Evolutionary conservation across 2,113 vertebrate species (phyloP), one percentile per base, ranked within the genome.

Genomic region (Poicephalus gulielmi): DNA sequence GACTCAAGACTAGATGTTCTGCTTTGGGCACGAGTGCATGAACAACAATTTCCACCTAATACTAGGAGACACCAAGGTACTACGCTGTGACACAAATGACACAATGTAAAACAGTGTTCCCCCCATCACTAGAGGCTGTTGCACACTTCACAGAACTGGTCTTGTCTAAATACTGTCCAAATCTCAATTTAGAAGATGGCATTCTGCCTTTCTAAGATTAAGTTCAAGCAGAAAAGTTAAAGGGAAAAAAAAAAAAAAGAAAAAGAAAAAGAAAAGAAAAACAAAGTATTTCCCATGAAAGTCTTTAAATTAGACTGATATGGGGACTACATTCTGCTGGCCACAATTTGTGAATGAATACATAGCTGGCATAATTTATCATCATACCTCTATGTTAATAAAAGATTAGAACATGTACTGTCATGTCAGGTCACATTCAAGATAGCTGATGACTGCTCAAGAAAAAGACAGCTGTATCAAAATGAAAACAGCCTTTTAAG

Each of bases 201-300:
- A 81, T 81, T 83, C 80, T 94, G 60, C 47, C 81, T 93, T 88
- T 73, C 64, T 67, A 85, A 53, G 57, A 63, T 71, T 31, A 94
- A 57, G 39, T 52, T 83, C 28, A 84, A 70, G 55, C 8, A 66
- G 74, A 91, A 41, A 46, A 46, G 27, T 81, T 37, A 49, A 20
- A 50, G 11, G 24, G 5, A 10, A 7, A 27, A 33, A 7, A 13
- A 13, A 46, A 50, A 4, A 44, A 13, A 19, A 33, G 37, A 28
- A 27, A 50, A 33, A 7, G 9, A 25, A 44, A 13, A 14, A 23
- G 27, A 24, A n/a, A 27, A 33, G 11, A 18, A 47, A 70, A 69
- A n/a, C 7, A 44, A 67, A 33, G 5, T 28, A 44, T 41, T 44
- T 83, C 39, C 64, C 46, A 63, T 78, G 44, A 69, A 84, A 95